Evolutionary conservation across 2,113 vertebrate species (phyloP).

Genomic region (Scolopax mira): DNA sequence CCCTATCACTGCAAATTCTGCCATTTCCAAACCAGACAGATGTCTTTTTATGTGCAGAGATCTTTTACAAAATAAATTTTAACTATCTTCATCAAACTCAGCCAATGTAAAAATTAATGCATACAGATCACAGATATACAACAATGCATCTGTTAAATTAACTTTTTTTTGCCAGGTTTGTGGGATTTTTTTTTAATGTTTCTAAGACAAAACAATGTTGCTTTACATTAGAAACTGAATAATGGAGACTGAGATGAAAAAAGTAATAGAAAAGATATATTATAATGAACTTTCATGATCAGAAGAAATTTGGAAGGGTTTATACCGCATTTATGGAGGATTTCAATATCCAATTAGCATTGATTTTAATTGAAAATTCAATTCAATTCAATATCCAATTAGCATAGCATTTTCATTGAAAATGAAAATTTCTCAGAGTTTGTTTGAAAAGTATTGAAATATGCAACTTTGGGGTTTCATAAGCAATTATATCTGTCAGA

Average conservation of each 20-base stretch:
- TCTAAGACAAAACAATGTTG: not conserved
- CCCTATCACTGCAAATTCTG: conserved; percentile 7
- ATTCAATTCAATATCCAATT: too few species aligned
- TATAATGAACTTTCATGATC: too few species aligned
- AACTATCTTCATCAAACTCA: not conserved
- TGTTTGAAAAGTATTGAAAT: not conserved
- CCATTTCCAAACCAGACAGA: not conserved
- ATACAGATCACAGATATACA: not conserved
- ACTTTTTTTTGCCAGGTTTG: not conserved
- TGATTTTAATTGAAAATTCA: not conserved
- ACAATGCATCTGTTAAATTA: not conserved
- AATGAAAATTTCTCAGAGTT: not conserved
- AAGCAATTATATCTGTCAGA: not conserved
- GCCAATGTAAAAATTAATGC: not conserved
- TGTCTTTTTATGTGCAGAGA: not conserved
- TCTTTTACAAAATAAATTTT: not conserved
- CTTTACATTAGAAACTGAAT: too few species aligned
- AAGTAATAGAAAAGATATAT: too few species aligned
- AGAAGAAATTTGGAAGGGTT: too few species aligned
- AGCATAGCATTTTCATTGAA: not conserved
- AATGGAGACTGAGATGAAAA: too few species aligned
- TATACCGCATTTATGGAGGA: not conserved
- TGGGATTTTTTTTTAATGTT: not conserved
- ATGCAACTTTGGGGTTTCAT: not conserved
- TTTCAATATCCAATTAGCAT: not conserved